Percentiles rank a stretch among this genome's conserved stretches.
Conservation (phyloP, 2,797 vertebrate species). For the Passerculus sandwichensis region DNA sequence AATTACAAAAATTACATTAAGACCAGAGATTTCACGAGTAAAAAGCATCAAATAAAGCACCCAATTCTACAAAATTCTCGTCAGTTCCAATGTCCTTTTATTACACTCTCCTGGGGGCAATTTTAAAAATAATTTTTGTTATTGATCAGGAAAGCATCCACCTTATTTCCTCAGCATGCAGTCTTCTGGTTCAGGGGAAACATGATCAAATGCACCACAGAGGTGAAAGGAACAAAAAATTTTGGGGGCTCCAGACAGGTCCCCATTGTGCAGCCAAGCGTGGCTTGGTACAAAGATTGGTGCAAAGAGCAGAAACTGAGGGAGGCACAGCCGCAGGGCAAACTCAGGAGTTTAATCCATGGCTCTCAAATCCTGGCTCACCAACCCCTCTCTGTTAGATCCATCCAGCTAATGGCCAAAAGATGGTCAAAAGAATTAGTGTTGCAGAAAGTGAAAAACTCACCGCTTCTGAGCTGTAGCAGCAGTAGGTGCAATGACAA, state of each 20-base stretch:
- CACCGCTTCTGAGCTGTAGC: not conserved
- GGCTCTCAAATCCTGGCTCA: not conserved
- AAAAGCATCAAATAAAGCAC: not conserved
- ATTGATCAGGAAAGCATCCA: not conserved
- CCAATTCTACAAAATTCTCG: not conserved
- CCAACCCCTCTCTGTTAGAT: not conserved
- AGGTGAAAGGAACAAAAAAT: not conserved
- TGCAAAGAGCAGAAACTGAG: not conserved
- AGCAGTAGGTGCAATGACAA: not conserved
- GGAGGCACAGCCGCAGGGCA: not conserved
- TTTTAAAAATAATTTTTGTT: not conserved
- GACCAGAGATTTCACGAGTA: not conserved
- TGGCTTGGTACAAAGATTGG: not conserved
- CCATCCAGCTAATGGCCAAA: not conserved
- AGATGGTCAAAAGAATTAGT: not conserved
- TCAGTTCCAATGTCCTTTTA: not conserved
- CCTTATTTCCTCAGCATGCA: not conserved
- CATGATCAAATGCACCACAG: not conserved
- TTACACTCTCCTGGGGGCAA: not conserved
- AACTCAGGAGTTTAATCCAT: not conserved
- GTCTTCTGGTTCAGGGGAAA: not conserved
- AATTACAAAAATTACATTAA: not conserved
- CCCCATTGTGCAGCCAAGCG: not conserved
- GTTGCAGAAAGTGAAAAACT: not conserved
- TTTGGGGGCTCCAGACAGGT: fast-evolving